A percentile compares a stretch with the other conserved stretches of the same genome.
These are phyloP conservation scores for Halcyon malimbica DNA, from an alignment of 2,113 vertebrate species.

Conservation along the genomic window DNA sequence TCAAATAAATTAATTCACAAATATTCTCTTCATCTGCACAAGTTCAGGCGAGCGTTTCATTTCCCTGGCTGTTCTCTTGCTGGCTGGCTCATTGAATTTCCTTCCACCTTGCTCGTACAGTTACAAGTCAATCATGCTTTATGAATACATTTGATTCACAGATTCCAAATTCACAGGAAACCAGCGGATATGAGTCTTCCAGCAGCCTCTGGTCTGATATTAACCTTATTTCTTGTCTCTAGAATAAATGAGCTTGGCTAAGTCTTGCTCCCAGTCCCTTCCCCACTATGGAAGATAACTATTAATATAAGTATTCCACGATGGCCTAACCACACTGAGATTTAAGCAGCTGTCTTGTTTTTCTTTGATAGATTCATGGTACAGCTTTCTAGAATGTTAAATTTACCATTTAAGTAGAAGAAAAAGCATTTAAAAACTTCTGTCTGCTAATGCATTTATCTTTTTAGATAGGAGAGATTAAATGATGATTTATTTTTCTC, in stretches of 20 bases:
- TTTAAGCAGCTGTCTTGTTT: not conserved
- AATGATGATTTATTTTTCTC: not conserved
- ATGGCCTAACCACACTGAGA: not conserved
- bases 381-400: not conserved
- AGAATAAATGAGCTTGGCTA: not conserved
- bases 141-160: not conserved
- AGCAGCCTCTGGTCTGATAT: not conserved
- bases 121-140: not conserved
- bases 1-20: not conserved
- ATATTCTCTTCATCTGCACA: not conserved
- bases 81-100: not conserved
- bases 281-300: not conserved
- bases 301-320: not conserved
- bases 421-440: not conserved
- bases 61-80: not conserved
- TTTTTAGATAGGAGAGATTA: not conserved
- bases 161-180: not conserved
- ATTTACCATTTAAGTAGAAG: not conserved
- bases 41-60: not conserved
- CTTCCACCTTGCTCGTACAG: not conserved
- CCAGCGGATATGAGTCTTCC: not conserved
- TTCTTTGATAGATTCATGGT: not conserved
- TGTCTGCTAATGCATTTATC: not conserved
- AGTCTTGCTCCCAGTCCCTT: not conserved
- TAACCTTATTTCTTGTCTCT: not conserved